Percentiles rank a stretch among this genome's conserved stretches.
phyloP scores from a whole-genome alignment of 92 coral and sea anemone genomes.

The Siderastrea radians region DNA sequence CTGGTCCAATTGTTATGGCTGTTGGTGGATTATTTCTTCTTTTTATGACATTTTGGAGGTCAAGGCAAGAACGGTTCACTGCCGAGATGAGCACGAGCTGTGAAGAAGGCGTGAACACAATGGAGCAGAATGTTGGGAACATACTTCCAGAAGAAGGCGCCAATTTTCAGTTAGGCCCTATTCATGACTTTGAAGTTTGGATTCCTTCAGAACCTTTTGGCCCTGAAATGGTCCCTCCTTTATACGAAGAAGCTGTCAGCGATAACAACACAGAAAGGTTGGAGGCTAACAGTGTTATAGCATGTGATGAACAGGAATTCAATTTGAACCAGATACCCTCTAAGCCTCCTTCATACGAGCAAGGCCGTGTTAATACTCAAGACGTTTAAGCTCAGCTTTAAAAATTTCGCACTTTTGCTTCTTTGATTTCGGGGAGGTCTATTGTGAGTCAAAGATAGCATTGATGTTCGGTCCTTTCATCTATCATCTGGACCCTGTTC shows the following conservation, averaged over 20 bases:
- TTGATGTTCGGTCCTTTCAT: too few relatives aligned
- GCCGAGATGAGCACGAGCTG: background rate
- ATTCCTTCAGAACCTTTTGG: background rate
- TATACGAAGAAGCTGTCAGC: conserved; percentile 20
- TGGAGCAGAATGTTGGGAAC: background rate
- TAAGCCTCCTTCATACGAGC: too few relatives aligned
- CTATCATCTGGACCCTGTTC: too few relatives aligned
- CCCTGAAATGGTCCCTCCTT: conserved; percentile 16
- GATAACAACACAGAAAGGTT: background rate
- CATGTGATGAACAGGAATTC: background rate
- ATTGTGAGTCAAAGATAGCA: too few relatives aligned
- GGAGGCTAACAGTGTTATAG: background rate
- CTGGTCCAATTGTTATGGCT: conserved; percentile 16
- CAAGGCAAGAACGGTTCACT: background rate
- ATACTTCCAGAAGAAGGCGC: too few relatives aligned
- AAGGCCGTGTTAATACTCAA: too few relatives aligned
- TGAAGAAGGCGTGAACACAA: background rate
- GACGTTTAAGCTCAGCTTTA: too few relatives aligned
- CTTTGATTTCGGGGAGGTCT: too few relatives aligned
- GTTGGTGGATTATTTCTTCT: background rate
- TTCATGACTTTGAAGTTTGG: conserved; percentile 11
- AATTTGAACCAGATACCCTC: background rate
- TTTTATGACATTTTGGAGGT: conserved; percentile 2
- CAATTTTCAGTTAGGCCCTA: background rate
- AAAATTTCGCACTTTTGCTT: too few relatives aligned